Percentiles rank a stretch among this genome's conserved stretches.
phyloP scores from a whole-genome alignment of 2,113 vertebrate genomes.

The Anoura caudifer region DNA sequence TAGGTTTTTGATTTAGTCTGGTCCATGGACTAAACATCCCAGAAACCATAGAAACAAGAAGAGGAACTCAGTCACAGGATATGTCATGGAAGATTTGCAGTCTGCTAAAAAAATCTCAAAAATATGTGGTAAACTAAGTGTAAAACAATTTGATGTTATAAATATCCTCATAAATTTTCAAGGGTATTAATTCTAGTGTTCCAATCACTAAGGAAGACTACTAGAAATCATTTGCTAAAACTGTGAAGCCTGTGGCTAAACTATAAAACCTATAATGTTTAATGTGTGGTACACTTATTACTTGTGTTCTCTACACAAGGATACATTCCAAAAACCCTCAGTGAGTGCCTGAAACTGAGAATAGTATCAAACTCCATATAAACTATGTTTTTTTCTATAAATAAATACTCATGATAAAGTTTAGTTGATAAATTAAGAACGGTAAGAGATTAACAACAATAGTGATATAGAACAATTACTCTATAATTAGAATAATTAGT shows the following conservation, averaged over 20 bases:
- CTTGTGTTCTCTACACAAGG: not conserved
- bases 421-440: not conserved
- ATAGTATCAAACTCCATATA: not conserved
- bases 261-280: not conserved
- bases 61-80: not conserved
- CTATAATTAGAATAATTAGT: not conserved
- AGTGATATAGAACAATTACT: not conserved
- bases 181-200: slow-evolving; percentile 3
- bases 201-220: not conserved
- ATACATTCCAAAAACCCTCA: not conserved
- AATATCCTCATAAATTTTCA: not conserved
- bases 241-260: not conserved
- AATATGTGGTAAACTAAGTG: not conserved
- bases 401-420: not conserved
- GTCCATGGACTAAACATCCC: not conserved
- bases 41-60: slow-evolving; percentile 25
- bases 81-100: not conserved
- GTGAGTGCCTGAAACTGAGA: not conserved
- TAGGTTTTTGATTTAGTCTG: not conserved
- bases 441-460: not conserved
- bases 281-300: not conserved
- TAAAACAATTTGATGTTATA: not conserved
- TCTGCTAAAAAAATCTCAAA: not conserved
- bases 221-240: not conserved
- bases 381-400: not conserved